phyloP scores from a whole-genome alignment of 2,797 vertebrate genomes.

The Myoxocephalus aenaeus region DNA sequence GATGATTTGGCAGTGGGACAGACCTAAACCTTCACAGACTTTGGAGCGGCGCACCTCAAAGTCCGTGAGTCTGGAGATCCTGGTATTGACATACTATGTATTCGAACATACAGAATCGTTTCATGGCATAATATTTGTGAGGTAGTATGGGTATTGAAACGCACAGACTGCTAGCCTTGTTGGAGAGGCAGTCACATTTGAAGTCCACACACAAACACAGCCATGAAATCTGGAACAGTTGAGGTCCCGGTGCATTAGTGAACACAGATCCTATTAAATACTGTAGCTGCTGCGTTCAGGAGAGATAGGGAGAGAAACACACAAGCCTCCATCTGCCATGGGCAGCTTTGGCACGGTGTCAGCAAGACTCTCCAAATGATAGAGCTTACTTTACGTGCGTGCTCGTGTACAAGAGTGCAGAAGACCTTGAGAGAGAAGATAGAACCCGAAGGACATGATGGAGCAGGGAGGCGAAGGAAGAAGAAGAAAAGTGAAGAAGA shows the following conservation, averaged over 20 bases:
- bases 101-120: neutral
- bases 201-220: constrained; percentile 49
- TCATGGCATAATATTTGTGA: neutral
- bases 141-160: neutral
- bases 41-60: neutral
- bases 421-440: constrained; percentile 23
- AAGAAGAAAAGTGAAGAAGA: neutral
- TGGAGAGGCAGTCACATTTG: constrained; percentile 29
- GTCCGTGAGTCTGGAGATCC: neutral
- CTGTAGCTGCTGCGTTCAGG: constrained; percentile 43
- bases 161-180: constrained; percentile 50
- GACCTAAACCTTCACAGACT: neutral
- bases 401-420: constrained; percentile 5
- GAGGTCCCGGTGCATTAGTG: constrained; percentile 48
- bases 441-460: constrained; percentile 42
- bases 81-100: neutral
- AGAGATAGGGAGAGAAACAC: neutral
- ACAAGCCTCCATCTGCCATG: constrained; percentile 65
- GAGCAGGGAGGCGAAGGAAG: constrained; percentile 17
- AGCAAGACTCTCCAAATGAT: constrained; percentile 35
- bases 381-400: constrained; percentile 24
- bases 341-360: constrained; percentile 57
- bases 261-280: constrained; percentile 63
- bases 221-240: constrained; percentile 36
- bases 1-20: neutral